These are phyloP conservation scores for Exaiptasia diaphana DNA, from an alignment of 64 coral and sea anemone genomes.

Conservation along the genomic window DNA sequence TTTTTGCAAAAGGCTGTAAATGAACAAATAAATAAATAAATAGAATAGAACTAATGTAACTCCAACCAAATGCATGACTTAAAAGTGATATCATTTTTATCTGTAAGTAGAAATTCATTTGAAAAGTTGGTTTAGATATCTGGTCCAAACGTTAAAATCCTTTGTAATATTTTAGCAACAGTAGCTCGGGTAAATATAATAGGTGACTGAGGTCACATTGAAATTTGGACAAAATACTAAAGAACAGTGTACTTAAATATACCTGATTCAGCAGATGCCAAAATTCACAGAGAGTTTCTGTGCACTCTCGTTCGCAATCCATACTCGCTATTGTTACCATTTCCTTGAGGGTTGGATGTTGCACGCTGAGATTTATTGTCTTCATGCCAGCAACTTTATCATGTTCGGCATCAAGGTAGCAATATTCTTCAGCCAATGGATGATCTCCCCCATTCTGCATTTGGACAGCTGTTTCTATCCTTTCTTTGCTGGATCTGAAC, in stretches of 20 bases:
- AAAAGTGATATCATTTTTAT: neutral
- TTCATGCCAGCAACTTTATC: neutral
- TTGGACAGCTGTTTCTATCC: neutral
- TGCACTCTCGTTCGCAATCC: neutral
- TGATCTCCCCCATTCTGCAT: slow-evolving; percentile 1
- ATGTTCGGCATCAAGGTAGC: slow-evolving; percentile 15
- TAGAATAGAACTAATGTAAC: no score
- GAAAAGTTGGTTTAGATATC: neutral
- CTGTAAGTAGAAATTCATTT: neutral
- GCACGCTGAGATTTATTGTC: slow-evolving; percentile 4
- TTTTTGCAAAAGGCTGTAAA: no score
- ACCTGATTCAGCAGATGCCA: neutral
- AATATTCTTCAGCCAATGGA: neutral
- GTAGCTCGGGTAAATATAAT: neutral
- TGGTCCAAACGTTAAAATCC: no score
- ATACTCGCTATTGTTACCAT: neutral
- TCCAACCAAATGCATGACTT: no score
- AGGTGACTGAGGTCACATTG: neutral
- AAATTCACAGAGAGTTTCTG: slow-evolving; percentile 1
- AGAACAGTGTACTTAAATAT: neutral
- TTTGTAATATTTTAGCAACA: neutral
- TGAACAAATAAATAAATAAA: no score
- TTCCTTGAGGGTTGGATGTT: neutral
- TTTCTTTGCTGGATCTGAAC: slow-evolving; percentile 38
- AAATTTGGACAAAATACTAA: neutral